Base-by-base conservation (phyloP, 1,140 invertebrate genomes). In the Scaptomyza hsui region DNA sequence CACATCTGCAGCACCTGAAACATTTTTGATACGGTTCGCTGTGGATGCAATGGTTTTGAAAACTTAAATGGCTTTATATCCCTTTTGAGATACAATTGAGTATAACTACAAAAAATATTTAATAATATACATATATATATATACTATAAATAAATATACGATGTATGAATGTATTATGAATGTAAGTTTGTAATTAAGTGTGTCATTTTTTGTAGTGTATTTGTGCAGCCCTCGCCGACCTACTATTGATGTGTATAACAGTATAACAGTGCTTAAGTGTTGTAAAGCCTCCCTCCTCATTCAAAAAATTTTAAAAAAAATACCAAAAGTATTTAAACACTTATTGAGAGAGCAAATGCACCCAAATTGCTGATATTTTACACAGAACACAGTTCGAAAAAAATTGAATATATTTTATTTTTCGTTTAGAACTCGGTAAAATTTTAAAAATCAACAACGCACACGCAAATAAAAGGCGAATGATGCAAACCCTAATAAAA, bases 21-120 rank as follows among this genome's bases (percentile, higher is more conserved):
- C 12, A 52, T 24, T 16, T 18, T 18, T 29, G 16, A 12, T 7
- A 29, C 37, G 37, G 26, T 51, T 37, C n/a, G 35, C 52, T 75
- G 73, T 9, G 37, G 70, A 45, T 64, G 69, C 56, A 76, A 51
- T 62, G 73, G 69, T 86, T 85, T 77, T 85, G 59, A 67, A 81
- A 86, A 86, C 82, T 69, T 85, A 81, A 85, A 86, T 86, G 81
- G 81, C 81, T 86, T 86, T 86, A 86, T 86, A 86, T 86, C 81
- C 81, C 82, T 86, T 86, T 86, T 86, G 81, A 86, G 81, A 86
- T 86, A 86, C 82, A 86, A 76, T 81, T 86, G 64, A 88, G 59
- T 77, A 76, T 70, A 73, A 78, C 68, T 69, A 81, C 39, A 57
- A 65, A 52, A 29, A 1, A 29, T 29, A 29, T 41, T 35, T 48